Evolutionary conservation across 2,888 invertebrate species (phyloP), one percentile per base, ranked within the genome.

Genomic region (Lasius platythorax): DNA sequence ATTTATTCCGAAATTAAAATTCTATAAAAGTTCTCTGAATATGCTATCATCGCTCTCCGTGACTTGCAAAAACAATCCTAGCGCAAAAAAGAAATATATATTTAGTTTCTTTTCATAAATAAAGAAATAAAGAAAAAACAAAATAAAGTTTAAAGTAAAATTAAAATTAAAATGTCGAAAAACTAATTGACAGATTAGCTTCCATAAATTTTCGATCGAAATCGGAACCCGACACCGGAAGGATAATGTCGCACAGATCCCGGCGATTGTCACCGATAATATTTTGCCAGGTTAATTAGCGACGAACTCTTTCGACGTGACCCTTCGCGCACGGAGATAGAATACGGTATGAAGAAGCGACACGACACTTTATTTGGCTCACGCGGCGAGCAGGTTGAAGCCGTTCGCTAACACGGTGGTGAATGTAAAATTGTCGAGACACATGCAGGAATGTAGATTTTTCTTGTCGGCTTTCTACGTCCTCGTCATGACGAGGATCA

Each of bases 401-500:
- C 78, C 61, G 64, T 75, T 79, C 66, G 67, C 63, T 79, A 67
- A 37, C 76, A 64, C 64, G 83, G 64, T 75, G 87, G 86, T 88
- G 90, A 90, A 88, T 88, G 90, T 85, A 85, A 90, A 89, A 85
- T 82, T 85, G 83, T 79, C 78, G 78, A 89, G 85, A 86, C 89
- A 85, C 90, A 88, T 85, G 90, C 85, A 87, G 90, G 90, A 90
- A 90, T 90, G 89, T 89, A 78, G 89, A 90, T 89, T 90, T 90
- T 90, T 90, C 90, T 86, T 66, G 82, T 78, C 84, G 79, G 88
- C 90, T 90, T 90, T 90, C 90, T 90, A 89, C 66, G 82, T 63
- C 28, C 73, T 90, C 87, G 89, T 90, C 91, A 85, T 68, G 28
- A 15, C 82, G 73, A 33, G 84, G 70, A 88, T 86, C 85, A 87